These are phyloP conservation scores for Babylonia areolata DNA, from an alignment of 1,140 invertebrate species.

Conservation along the genomic window DNA sequence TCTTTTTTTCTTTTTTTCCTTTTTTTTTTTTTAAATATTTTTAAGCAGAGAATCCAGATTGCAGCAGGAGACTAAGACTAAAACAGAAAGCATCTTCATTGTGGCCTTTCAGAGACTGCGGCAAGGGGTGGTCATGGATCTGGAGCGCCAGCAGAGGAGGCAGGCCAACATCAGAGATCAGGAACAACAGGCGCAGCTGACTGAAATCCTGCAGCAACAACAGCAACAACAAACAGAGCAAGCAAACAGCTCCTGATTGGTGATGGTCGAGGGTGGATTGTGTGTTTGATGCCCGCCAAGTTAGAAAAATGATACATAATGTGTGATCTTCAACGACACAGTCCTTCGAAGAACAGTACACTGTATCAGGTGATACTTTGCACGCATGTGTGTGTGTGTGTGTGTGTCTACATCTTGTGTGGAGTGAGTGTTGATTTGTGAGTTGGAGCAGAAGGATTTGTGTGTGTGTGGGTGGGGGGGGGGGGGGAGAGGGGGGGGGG, in stretches of 20 bases:
- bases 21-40: too few species aligned
- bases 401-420: too few species aligned
- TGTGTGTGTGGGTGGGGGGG: too few species aligned
- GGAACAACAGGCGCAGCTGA: not conserved
- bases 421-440: too few species aligned
- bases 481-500: too few species aligned
- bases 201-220: not conserved
- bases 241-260: not conserved
- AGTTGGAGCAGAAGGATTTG: too few species aligned
- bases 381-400: not conserved
- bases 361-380: not conserved
- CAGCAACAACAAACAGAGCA: not conserved
- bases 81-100: too few species aligned
- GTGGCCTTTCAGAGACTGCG: not conserved
- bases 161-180: not conserved
- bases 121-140: conserved; percentile 11
- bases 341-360: too few species aligned
- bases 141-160: conserved; percentile 2
- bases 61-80: too few species aligned
- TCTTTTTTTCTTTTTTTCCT: too few species aligned
- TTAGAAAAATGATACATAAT: not conserved
- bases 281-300: not conserved
- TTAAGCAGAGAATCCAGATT: too few species aligned
- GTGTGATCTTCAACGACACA: too few species aligned
- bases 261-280: not conserved